Conservation (phyloP, 2,888 invertebrate species). For the Lochmaea crataegi region DNA sequence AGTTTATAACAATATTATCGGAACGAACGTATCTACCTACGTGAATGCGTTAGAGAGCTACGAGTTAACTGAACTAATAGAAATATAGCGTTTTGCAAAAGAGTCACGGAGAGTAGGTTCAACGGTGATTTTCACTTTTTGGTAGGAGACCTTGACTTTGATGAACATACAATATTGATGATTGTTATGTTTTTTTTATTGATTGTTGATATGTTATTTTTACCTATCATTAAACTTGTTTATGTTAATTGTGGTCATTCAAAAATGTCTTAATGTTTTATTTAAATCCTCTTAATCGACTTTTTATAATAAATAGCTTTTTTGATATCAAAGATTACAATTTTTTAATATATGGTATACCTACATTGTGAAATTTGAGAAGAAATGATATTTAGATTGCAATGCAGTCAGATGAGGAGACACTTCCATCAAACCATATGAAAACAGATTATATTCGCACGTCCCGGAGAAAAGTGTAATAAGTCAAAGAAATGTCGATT, state of each 20-base stretch:
- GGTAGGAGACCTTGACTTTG: constrained; percentile 35
- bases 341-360: too few species aligned
- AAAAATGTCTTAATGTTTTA: not conserved
- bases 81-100: constrained; percentile 11
- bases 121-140: constrained; percentile 32
- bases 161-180: not conserved
- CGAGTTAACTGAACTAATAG: constrained; percentile 1
- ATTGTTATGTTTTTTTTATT: not conserved
- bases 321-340: too few species aligned
- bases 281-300: too few species aligned
- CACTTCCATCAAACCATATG: too few species aligned
- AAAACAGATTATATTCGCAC: too few species aligned
- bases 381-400: too few species aligned
- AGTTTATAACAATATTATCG: not conserved
- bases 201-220: too few species aligned
- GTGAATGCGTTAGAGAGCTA: not conserved
- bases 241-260: not conserved
- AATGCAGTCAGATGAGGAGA: too few species aligned
- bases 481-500: too few species aligned
- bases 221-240: not conserved
- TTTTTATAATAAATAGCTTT: too few species aligned
- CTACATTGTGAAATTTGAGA: too few species aligned
- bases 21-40: not conserved
- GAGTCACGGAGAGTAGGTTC: constrained; percentile 10
- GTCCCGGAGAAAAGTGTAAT: too few species aligned